Base-by-base conservation (phyloP, 1,140 invertebrate genomes). In the Drosophila tani region DNA sequence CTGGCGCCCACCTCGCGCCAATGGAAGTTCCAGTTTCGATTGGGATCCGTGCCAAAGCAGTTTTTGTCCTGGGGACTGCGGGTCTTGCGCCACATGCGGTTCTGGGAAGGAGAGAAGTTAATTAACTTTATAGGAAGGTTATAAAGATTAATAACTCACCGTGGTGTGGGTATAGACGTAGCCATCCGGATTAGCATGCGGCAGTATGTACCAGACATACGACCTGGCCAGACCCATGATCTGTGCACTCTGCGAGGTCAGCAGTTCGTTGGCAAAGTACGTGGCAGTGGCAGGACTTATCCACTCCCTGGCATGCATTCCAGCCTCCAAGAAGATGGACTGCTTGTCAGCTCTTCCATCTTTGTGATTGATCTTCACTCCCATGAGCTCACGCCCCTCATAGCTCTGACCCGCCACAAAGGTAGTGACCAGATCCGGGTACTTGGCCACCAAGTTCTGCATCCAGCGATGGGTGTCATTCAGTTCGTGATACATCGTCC, bases 271-370 rank as follows among this genome's bases (percentile, higher is more conserved):
- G 2, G 95, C 82, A 2, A 97, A 93, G 75, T 95, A 97, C 2
- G 96, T 95, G 0, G 95, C 93, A 0, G 95, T 95, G 0, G 96
- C 96, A 2, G 96, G 95, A 15, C 95, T 93, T 9, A 97, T 95
- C 97, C 97, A 97, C 93, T 97, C 96, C 46, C 96, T 79, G 27
- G 95, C 95, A 79, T 96, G 96, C 75, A 96, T 96, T n/a, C 93
- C 94, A 45, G 93, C 94, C 59, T 95, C 94, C 21, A 95, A 83
- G 2, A 95, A 91, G 40, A 95, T 94, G 0, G 94, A 84, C 3
- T 77, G 86, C 17, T 76, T 86, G 0, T 88, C 91, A 0, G 12
- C 27, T 1, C 92, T 93, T 24, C 19, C 40, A 19, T 55, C 29
- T 3, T 60, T 77, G 29, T 62, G 56, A 19, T 56, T 92, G 2